Evolutionary conservation across 2,797 vertebrate genomes (phyloP).

Genomic region (Crenuchus spilurus): DNA sequence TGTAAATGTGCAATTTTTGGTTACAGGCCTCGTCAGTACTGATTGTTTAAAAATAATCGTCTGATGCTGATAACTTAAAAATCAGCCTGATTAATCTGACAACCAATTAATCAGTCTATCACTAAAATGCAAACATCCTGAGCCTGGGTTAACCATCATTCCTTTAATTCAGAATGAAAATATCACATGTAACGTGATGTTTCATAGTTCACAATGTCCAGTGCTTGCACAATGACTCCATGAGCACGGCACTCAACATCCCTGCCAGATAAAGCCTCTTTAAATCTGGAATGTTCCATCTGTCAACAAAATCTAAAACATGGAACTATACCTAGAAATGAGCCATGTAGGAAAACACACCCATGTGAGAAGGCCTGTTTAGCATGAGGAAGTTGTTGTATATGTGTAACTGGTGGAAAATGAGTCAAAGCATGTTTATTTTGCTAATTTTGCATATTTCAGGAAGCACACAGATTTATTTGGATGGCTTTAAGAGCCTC

Average conservation of each 20-base stretch:
- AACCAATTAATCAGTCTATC: too few species aligned
- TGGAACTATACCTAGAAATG: conserved; percentile 32
- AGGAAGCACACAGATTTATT: too few species aligned
- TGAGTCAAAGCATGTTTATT: neutral
- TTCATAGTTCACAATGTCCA: conserved; percentile 8
- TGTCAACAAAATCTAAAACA: conserved; percentile 24
- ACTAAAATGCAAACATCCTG: too few species aligned
- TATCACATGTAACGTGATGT: neutral
- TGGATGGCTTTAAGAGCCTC: too few species aligned
- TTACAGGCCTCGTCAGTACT: too few species aligned
- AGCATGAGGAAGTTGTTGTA: conserved; percentile 22
- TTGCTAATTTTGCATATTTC: too few species aligned
- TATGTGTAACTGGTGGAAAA: conserved; percentile 30
- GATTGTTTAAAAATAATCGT: too few species aligned
- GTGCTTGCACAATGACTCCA: neutral
- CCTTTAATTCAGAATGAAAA: conserved; percentile 1
- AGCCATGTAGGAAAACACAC: conserved; percentile 12
- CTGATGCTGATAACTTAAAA: too few species aligned
- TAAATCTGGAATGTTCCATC: conserved; percentile 26
- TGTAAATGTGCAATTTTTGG: too few species aligned
- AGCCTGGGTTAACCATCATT: neutral
- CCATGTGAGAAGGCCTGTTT: conserved; percentile 9
- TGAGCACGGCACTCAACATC: neutral
- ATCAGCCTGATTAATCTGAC: too few species aligned
- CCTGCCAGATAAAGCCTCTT: conserved; percentile 9